These are phyloP conservation scores for Dufourea novaeangliae DNA, from an alignment of 1,140 invertebrate genomes.

Conservation along the genomic window DNA sequence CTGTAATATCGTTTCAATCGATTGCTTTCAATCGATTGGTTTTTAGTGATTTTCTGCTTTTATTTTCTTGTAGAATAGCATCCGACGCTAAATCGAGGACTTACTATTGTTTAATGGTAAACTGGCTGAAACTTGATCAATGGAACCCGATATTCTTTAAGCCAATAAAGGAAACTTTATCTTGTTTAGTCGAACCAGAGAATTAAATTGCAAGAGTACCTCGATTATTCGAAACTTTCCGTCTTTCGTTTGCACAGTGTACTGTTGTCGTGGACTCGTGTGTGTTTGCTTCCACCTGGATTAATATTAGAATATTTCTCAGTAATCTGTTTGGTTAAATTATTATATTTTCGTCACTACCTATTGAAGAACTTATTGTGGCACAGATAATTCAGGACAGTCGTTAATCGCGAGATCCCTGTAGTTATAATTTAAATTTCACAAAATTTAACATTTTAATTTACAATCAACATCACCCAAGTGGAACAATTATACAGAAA, in stretches of 20 bases:
- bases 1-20: neutral
- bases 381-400: too few species aligned
- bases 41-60: conserved; percentile 1
- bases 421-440: too few species aligned
- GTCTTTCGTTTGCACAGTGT: neutral
- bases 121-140: conserved; percentile 25
- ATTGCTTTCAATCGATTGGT: neutral
- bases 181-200: neutral
- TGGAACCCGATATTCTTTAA: conserved; percentile 26
- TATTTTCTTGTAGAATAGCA: neutral
- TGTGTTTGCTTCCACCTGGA: neutral
- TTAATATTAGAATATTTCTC: neutral
- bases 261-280: too few species aligned
- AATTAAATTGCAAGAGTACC: conserved; percentile 23
- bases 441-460: too few species aligned
- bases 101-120: conserved; percentile 21
- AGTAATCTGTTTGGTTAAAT: too few species aligned
- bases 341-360: too few species aligned
- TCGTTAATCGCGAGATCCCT: too few species aligned
- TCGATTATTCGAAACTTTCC: conserved; percentile 13
- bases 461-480: too few species aligned
- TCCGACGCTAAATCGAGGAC: neutral
- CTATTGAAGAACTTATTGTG: too few species aligned
- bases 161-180: conserved; percentile 26
- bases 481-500: too few species aligned